Evolutionary conservation across 1,140 invertebrate species (phyloP).

Genomic region (Hyphantria cunea): DNA sequence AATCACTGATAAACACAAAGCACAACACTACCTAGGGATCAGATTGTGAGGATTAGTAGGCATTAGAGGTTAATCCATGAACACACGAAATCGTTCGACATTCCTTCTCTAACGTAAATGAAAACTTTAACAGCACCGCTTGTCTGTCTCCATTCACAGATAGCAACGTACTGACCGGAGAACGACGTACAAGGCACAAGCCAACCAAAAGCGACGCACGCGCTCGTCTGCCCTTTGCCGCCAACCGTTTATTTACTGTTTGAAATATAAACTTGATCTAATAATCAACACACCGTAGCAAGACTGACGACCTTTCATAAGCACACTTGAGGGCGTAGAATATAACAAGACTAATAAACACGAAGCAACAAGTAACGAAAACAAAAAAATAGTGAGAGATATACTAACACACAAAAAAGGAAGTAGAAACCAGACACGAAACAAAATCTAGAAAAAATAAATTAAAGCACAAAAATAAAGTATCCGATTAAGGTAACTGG

Average conservation of each 20-base stretch:
- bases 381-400: background rate
- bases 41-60: constrained; percentile 1
- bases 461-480: constrained; percentile 7
- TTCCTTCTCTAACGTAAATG: constrained; percentile 39
- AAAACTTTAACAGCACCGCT: constrained; percentile 36
- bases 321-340: background rate
- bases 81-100: constrained; percentile 39
- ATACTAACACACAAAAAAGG: background rate
- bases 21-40: constrained; percentile 39
- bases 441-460: constrained; percentile 14
- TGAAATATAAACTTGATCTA: constrained; percentile 69
- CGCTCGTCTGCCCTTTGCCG: constrained; percentile 58
- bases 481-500: constrained; percentile 10
- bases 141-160: constrained; percentile 66
- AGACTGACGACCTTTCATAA: constrained; percentile 30
- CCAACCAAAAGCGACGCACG: constrained; percentile 33
- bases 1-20: constrained; percentile 44
- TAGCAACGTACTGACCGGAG: constrained; percentile 61
- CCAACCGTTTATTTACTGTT: constrained; percentile 75
- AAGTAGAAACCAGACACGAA: background rate
- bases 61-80: constrained; percentile 19
- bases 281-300: constrained; percentile 65
- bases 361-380: no score
- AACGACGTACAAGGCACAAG: constrained; percentile 39
- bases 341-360: background rate